These are phyloP conservation scores for Bos javanicus DNA, from an alignment of 2,113 vertebrate genomes.

Conservation along the genomic window DNA sequence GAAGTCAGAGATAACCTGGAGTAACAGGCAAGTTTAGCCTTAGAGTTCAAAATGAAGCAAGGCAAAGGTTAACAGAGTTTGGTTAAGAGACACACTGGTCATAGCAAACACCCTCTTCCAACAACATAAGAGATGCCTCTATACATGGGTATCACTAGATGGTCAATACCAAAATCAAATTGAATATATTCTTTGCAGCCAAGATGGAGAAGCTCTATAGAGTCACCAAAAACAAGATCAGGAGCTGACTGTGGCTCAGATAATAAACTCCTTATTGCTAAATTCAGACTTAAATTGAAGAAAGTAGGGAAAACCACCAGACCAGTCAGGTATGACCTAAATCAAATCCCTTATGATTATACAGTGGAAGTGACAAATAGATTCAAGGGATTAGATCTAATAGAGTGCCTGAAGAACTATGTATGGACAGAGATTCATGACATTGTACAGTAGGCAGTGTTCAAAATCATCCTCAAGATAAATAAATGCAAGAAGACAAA, in stretches of 20 bases:
- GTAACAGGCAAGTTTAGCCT: rapidly evolving
- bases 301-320: background rate
- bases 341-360: background rate
- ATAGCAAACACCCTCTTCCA: background rate
- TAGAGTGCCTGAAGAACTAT: background rate
- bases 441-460: background rate
- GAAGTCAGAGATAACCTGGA: background rate
- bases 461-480: background rate
- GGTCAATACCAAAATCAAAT: background rate
- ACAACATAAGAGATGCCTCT: background rate
- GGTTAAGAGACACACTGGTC: background rate
- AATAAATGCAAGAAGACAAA: background rate
- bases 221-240: background rate
- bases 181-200: background rate
- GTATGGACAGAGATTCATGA: background rate
- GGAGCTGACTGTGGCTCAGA: background rate
- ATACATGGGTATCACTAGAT: background rate
- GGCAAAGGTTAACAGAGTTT: background rate
- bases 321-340: background rate
- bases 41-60: background rate
- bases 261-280: background rate
- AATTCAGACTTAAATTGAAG: background rate
- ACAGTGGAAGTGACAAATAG: background rate
- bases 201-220: background rate
- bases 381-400: background rate